Percentiles rank a stretch among this genome's conserved stretches.
phyloP scores from a whole-genome alignment of 2,797 vertebrate species.

The Spheniscus humboldti region DNA sequence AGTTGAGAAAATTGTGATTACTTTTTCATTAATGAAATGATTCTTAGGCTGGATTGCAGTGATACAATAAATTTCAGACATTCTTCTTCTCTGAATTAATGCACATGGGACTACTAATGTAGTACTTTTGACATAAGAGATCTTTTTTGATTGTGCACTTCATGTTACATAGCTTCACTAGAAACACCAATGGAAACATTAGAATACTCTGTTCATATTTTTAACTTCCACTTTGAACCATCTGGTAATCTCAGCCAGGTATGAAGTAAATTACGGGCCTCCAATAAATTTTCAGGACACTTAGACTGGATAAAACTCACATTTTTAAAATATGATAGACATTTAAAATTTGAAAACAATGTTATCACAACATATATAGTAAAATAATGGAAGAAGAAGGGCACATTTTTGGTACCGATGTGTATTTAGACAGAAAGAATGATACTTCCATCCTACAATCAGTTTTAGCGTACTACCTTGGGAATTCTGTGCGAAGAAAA shows the following conservation, averaged over 20 bases:
- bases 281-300: constrained; percentile 5
- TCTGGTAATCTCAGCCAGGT: background rate
- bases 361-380: background rate
- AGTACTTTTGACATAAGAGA: background rate
- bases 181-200: background rate
- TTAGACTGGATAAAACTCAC: background rate
- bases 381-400: background rate
- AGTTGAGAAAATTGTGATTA: background rate
- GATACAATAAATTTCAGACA: constrained; percentile 31
- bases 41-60: background rate
- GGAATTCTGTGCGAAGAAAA: background rate
- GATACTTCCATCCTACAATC: background rate
- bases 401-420: background rate
- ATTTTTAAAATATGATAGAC: background rate
- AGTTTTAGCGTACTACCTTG: background rate
- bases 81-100: constrained; percentile 45
- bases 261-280: background rate
- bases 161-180: background rate
- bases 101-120: constrained; percentile 9
- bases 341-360: background rate
- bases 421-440: background rate
- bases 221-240: constrained; percentile 5
- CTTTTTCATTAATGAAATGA: background rate
- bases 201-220: background rate
- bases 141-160: background rate